A percentile compares a stretch with the other conserved stretches of the same genome.
These are phyloP conservation scores for Amiota mariae DNA, from an alignment of 2,888 invertebrate species.

Conservation along the genomic window DNA sequence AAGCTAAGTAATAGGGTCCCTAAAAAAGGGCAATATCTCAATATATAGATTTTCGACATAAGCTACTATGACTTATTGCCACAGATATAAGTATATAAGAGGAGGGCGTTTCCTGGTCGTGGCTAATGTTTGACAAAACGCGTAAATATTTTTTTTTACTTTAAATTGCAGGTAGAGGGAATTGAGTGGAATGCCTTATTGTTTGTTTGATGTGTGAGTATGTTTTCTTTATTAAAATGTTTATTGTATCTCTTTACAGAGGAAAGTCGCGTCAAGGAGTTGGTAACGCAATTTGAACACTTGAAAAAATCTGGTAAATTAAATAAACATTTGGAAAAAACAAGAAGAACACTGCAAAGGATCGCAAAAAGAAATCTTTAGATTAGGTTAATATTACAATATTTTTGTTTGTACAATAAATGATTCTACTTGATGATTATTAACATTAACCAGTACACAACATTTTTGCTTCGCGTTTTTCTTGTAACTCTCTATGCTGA, in stretches of 20 bases:
- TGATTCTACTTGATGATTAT: slow-evolving; percentile 36
- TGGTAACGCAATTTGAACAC: slow-evolving; percentile 87
- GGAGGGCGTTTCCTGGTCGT: too few relatives aligned
- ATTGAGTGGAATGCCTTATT: too few relatives aligned
- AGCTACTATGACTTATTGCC: too few relatives aligned
- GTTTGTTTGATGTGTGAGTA: too few relatives aligned
- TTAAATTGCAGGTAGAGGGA: too few relatives aligned
- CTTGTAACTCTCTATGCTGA: slow-evolving; percentile 85
- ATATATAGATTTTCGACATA: too few relatives aligned
- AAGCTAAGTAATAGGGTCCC: too few relatives aligned
- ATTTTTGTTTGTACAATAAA: slow-evolving; percentile 42
- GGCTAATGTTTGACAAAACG: too few relatives aligned
- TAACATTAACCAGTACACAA: slow-evolving; percentile 80
- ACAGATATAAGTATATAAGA: too few relatives aligned
- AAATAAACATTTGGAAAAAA: slow-evolving; percentile 86
- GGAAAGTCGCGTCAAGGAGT: slow-evolving; percentile 82
- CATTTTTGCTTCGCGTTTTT: slow-evolving; percentile 92
- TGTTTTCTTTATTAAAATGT: too few relatives aligned
- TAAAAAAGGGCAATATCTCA: too few relatives aligned
- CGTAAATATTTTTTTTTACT: too few relatives aligned
- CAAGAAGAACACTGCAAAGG: slow-evolving; percentile 79
- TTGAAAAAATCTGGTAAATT: slow-evolving; percentile 85
- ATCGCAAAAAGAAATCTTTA: slow-evolving; percentile 71
- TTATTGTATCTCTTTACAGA: slow-evolving; percentile 78
- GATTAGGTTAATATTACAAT: slow-evolving; percentile 59